A percentile compares a stretch with the other conserved stretches of the same genome.
These are phyloP conservation scores for Empidonax alnorum DNA, from an alignment of 2,113 vertebrate genomes.

Conservation along the genomic window DNA sequence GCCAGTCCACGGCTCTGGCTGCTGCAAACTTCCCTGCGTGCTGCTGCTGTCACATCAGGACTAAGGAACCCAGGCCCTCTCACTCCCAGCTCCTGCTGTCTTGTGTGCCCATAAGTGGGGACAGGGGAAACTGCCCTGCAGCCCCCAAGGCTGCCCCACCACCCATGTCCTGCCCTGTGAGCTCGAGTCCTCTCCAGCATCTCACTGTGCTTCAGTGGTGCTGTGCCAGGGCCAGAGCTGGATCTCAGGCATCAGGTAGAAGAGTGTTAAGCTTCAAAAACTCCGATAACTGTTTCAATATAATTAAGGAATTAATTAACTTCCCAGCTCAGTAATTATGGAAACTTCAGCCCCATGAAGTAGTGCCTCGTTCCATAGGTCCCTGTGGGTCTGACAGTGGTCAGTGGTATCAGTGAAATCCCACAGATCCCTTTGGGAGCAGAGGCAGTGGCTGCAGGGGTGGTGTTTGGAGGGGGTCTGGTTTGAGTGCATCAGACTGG, in stretches of 20 bases:
- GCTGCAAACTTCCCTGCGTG: neutral
- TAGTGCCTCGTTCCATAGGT: neutral
- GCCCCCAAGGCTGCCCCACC: neutral
- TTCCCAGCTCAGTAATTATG: neutral
- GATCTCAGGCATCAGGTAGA: neutral
- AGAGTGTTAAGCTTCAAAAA: neutral
- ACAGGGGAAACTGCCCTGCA: neutral
- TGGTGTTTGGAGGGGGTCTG: rapidly evolving
- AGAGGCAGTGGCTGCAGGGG: neutral
- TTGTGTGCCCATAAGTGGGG: rapidly evolving
- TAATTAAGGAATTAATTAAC: slow-evolving; percentile 30
- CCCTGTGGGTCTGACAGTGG: neutral
- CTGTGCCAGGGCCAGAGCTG: neutral
- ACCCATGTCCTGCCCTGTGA: neutral
- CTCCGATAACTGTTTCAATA: neutral
- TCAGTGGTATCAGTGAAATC: neutral
- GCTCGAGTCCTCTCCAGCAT: neutral
- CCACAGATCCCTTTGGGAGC: neutral
- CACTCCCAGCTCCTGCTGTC: neutral
- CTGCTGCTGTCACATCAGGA: neutral
- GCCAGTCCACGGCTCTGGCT: neutral
- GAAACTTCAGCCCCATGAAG: neutral
- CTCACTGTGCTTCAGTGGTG: neutral
- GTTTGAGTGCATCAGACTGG: neutral
- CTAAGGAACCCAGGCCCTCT: no score